Base-by-base conservation (phyloP, 92 coral and sea anemone species). In the Micromussa lordhowensis region DNA sequence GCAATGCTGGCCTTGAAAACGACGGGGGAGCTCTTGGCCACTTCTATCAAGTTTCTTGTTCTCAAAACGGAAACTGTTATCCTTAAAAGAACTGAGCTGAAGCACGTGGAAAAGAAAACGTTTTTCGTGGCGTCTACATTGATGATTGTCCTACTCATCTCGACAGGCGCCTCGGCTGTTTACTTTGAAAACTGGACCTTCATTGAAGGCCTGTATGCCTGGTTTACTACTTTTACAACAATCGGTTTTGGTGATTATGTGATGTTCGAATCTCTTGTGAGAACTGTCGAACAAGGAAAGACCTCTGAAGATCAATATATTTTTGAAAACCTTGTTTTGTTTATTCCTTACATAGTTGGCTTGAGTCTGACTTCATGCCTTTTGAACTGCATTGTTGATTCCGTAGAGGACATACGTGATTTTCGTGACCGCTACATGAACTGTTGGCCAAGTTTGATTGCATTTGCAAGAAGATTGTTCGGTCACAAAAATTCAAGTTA, bases 191-290 rank as follows among this genome's bases (percentile, higher is more conserved):
- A 44, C 12, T 76, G 82, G 82, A 85, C 40, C 24, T 34, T 85
- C 18, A 8, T 44, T 4, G 63, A 76, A 24, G 44, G 88, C 51
- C 5, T 85, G 14, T 85, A 85, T 82, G 82, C 82, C 5, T 85
- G 88, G 88, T 85, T 61, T 30, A 76, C 53, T 24, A 76, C 88
- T 1, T 48, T 85, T 16, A 85, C 82, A 28, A 85, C 88, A 19
- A 77, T 85, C 22, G 88, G 88, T 19, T 85, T 76, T 61, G 88
- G 88, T 0, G 88, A 61, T 34, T 85, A 58, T 75, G 64, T 76
- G 59, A 76, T 24, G 16, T 38, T 85, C 54, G 32, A 22, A 21
- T 24, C 59, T 8, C 40, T 17, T 83, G 11, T 3, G n/a, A 73
- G 44, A 15, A 58, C 35, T 13, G 68, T 32, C 1, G 87, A 54